Evolutionary conservation across 2,797 vertebrate genomes (phyloP).

Genomic region (Amblyraja radiata): DNA sequence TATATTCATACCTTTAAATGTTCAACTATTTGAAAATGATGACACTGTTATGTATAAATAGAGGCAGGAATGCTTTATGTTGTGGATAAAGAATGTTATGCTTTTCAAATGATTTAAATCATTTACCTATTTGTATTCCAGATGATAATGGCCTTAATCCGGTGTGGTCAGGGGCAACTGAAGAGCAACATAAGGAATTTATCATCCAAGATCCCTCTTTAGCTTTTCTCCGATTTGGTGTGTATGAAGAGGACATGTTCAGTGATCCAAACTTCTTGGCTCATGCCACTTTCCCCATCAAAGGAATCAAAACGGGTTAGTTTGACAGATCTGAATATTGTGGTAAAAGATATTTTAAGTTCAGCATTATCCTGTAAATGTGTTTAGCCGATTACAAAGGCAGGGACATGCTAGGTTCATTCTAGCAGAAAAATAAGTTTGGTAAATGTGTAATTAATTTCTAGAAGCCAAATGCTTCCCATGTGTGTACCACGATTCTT

Average conservation of each 20-base stretch:
- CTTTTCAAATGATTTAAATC: neutral
- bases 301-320: conserved; percentile 83
- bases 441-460: neutral
- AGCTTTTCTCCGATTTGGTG: conserved; percentile 85
- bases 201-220: conserved; percentile 80
- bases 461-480: neutral
- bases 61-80: neutral
- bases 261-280: conserved; percentile 96
- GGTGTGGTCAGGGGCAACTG: conserved; percentile 70
- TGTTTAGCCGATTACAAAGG: neutral
- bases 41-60: neutral
- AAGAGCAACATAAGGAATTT: conserved; percentile 63
- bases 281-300: conserved; percentile 86
- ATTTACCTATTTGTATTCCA: conserved; percentile 50
- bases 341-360: neutral
- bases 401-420: neutral
- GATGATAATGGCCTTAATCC: conserved; percentile 93
- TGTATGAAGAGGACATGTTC: conserved; percentile 98
- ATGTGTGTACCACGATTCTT: neutral
- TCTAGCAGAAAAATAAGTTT: no score
- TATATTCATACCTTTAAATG: neutral
- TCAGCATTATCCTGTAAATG: neutral
- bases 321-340: neutral
- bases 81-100: neutral
- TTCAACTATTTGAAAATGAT: neutral